Percentiles rank a stretch among this genome's conserved stretches.
Evolutionary conservation across 2,113 vertebrate genomes (phyloP).

Genomic region (Dermatemys mawii): DNA sequence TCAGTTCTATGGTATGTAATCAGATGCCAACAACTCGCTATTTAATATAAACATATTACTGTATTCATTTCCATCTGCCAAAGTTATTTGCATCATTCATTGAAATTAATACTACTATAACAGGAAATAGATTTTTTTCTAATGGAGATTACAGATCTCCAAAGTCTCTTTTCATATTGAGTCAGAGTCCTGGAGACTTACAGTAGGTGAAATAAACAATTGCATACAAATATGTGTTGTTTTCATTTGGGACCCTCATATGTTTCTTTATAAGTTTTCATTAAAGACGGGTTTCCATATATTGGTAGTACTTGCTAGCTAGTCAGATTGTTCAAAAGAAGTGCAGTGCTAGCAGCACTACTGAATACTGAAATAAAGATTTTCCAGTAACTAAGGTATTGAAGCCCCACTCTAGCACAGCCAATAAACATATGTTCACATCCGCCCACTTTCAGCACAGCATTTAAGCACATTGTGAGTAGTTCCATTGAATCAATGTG

Average conservation of each 20-base stretch:
- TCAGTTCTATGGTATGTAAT: constrained; percentile 21
- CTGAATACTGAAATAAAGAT: background rate
- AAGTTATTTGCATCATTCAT: constrained; percentile 15
- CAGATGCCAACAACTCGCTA: constrained; percentile 36
- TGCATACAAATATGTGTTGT: background rate
- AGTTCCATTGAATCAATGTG: background rate
- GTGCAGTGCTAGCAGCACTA: background rate
- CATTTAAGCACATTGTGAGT: background rate
- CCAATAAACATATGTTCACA: background rate
- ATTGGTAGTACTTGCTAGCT: background rate
- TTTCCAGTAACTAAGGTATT: background rate
- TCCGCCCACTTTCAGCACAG: background rate
- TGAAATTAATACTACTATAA: background rate
- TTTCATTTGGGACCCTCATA: background rate
- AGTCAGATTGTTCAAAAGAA: background rate
- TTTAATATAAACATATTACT: constrained; percentile 5
- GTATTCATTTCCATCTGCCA: constrained; percentile 19
- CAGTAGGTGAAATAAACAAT: background rate
- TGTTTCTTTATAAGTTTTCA: constrained; percentile 43
- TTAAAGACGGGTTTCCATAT: constrained; percentile 32
- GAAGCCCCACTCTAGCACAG: background rate
- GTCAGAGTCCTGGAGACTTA: background rate
- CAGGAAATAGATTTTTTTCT: background rate
- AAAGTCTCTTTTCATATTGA: constrained; percentile 13
- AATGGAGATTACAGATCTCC: background rate